These are phyloP conservation scores for Sorex fumeus DNA, from an alignment of 2,113 vertebrate species.

Conservation along the genomic window DNA sequence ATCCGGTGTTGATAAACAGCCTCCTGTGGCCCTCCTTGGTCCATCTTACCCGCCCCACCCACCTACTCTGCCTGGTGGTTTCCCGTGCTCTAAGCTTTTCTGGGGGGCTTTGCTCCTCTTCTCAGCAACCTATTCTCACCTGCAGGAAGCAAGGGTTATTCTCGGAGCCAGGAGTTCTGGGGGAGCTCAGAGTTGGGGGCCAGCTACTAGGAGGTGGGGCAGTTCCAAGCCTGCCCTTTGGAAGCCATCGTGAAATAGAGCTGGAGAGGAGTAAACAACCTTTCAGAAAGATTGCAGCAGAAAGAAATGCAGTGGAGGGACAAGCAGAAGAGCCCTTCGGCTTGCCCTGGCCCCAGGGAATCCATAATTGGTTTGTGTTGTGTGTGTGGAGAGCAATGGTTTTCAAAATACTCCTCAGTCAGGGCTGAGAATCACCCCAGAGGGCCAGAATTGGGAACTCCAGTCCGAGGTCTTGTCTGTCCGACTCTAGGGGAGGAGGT, in stretches of 20 bases:
- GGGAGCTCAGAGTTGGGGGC: not conserved
- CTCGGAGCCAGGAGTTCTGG: not conserved
- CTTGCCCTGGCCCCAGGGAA: not conserved
- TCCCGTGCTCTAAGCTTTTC: not conserved
- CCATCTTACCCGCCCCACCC: not conserved
- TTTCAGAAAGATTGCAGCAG: slow-evolving; percentile 35
- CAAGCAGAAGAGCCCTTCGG: not conserved
- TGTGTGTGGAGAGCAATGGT: not conserved
- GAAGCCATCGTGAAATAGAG: not conserved
- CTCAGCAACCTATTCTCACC: not conserved
- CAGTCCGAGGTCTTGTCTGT: not conserved
- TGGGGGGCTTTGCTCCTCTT: not conserved
- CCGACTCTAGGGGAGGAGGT: not conserved
- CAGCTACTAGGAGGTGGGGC: not conserved
- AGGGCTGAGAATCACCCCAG: not conserved
- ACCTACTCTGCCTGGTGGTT: too few relatives aligned
- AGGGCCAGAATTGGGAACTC: not conserved
- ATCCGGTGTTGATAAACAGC: slow-evolving; percentile 35
- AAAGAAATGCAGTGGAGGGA: slow-evolving; percentile 14
- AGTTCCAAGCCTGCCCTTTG: not conserved
- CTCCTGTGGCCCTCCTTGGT: not conserved
- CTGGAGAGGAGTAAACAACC: slow-evolving; percentile 19
- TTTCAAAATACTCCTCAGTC: slow-evolving; percentile 26
- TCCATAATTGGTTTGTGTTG: slow-evolving; percentile 30
- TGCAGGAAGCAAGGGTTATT: not conserved